phyloP scores from a whole-genome alignment of 2,113 vertebrate species.

The Etheostoma cragini region DNA sequence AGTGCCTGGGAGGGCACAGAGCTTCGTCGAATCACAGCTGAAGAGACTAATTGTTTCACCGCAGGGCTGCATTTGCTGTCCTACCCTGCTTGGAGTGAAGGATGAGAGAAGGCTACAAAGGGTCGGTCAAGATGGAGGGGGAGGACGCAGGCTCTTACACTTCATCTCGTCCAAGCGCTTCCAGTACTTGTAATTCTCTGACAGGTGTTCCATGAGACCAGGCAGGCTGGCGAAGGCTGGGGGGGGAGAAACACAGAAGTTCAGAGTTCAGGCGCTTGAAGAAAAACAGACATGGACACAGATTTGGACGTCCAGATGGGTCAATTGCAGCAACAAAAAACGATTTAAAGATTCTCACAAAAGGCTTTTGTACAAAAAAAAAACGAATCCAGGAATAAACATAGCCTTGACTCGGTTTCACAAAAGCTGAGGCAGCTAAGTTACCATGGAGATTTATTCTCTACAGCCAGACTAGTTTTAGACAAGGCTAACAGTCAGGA shows the following conservation, averaged over 20 bases:
- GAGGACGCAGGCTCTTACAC: slow-evolving; percentile 91
- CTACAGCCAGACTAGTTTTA: no score
- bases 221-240: slow-evolving; percentile 94
- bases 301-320: background rate
- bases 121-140: slow-evolving; percentile 83
- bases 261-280: background rate
- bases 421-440: no score
- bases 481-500: no score
- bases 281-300: background rate
- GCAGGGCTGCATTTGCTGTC: slow-evolving; percentile 37
- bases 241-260: slow-evolving; percentile 6
- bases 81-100: slow-evolving; percentile 4
- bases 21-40: slow-evolving; percentile 79
- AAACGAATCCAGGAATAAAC: background rate
- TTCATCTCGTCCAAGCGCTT: slow-evolving; percentile 94
- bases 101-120: slow-evolving; percentile 36
- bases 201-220: slow-evolving; percentile 92
- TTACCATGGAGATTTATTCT: no score
- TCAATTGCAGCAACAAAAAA: no score
- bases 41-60: slow-evolving; percentile 64
- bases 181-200: slow-evolving; percentile 97
- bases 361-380: no score
- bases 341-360: no score
- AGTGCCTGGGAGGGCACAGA: slow-evolving; percentile 4
- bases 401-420: no score